Base-by-base conservation (phyloP, 2,797 vertebrate species). In the Artibeus jamaicensis region DNA sequence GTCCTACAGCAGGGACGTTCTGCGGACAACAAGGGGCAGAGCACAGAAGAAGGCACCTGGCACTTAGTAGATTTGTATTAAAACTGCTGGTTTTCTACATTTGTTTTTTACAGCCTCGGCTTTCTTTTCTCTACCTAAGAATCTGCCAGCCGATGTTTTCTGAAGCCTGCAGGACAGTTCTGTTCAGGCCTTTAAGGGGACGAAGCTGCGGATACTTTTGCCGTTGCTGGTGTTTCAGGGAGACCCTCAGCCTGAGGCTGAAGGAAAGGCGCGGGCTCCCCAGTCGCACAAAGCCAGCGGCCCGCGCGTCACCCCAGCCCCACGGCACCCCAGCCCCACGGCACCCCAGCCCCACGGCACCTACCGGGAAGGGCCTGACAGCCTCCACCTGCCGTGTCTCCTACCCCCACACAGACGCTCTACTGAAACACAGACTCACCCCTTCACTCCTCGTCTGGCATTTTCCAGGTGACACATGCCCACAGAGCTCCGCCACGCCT, bases 231-330 rank as follows among this genome's bases (percentile, higher is more conserved):
- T 50, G n/a, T 68, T 79, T 29, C 6, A 16, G 65, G 42, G 15
- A 1, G 10, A 70, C 12, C 12, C 50, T 57, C 71, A 39, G 19
- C 19, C 73, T 18, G 67, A 50, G 18, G 16, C 34, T 10, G 37
- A 12, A 2, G 4, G 24, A 6, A 6, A 19, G 3, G n/a, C 32
- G 16, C 0, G 29, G 10, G 26, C 2, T 39, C 34, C 26, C 68
- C 14, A 8, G 6, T 2, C 48, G 5, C 6, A 12, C n/a, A 14
- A 48, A 15, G 4, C 42, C 34, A 15, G 74, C 6, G 18, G 2
- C 0, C 1, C 0, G 9, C 74, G 3, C 0, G 0, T 19, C 7
- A 19, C 4, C 29, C 57, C 0, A 1, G 14, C 12, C 39, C 5
- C 15, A 0, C 14, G 1, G 11, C 4, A 3, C 46, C 44, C n/a